Conservation (phyloP, 2,888 invertebrate genomes). For the Mesorhabditis belari region DNA sequence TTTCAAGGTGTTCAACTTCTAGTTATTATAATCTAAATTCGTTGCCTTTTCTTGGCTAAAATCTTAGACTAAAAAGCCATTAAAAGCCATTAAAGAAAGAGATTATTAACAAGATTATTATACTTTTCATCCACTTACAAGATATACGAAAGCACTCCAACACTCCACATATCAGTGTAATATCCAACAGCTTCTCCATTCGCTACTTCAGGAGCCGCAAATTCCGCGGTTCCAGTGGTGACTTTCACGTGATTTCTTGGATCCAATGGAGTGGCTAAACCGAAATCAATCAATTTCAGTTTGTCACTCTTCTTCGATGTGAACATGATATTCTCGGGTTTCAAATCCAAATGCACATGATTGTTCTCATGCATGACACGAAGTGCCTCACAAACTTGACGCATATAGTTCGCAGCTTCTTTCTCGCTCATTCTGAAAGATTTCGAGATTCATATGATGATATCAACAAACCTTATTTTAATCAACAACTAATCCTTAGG, state of each 20-base stretch:
- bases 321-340: constrained; percentile 98
- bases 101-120: neutral
- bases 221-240: constrained; percentile 87
- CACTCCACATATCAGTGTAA: constrained; percentile 99
- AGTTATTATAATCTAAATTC: too few relatives aligned
- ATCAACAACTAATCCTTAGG: too few relatives aligned
- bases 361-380: constrained; percentile 99
- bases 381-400: constrained; percentile 93
- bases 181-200: constrained; percentile 97
- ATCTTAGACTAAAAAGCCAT: too few relatives aligned
- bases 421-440: constrained; percentile 96
- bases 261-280: constrained; percentile 92
- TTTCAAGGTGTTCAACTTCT: too few relatives aligned
- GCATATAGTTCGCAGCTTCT: constrained; percentile 97
- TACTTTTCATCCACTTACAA: constrained; percentile 62
- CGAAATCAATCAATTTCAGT: constrained; percentile 97
- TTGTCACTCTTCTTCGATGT: constrained; percentile 88
- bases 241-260: constrained; percentile 98
- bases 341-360: constrained; percentile 83
- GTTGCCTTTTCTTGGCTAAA: too few relatives aligned
- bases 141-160: constrained; percentile 95
- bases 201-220: constrained; percentile 98
- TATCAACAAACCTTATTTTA: too few relatives aligned
- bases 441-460: too few relatives aligned
- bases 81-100: too few relatives aligned